Conservation (phyloP, 2,888 invertebrate genomes). For the Drosophila ustulata region DNA sequence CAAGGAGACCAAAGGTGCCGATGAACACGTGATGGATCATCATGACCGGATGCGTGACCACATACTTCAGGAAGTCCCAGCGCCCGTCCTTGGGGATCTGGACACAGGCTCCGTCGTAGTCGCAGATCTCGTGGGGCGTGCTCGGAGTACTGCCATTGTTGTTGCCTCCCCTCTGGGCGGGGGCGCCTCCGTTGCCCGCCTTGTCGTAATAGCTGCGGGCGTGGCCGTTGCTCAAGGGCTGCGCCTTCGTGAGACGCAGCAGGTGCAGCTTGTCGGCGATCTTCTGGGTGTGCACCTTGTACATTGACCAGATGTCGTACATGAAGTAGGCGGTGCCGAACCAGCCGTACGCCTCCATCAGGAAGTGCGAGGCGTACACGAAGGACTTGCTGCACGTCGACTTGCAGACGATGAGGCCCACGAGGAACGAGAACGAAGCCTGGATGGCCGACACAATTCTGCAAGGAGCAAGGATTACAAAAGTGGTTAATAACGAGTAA, state of each 20-base stretch:
- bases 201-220: conserved; percentile 64
- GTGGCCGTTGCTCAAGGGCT: conserved; percentile 38
- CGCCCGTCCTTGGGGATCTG: conserved; percentile 82
- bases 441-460: conserved; percentile 91
- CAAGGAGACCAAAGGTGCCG: conserved; percentile 90
- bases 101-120: conserved; percentile 81
- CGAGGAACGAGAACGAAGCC: conserved; percentile 88
- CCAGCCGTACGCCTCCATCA: conserved; percentile 92
- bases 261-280: conserved; percentile 84
- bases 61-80: conserved; percentile 86
- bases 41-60: conserved; percentile 89
- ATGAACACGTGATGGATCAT: conserved; percentile 91
- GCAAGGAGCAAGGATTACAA: conserved; percentile 52
- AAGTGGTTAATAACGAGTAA: too few relatives aligned
- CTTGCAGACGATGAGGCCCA: conserved; percentile 88
- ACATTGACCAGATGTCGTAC: conserved; percentile 93
- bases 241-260: conserved; percentile 73
- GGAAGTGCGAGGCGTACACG: conserved; percentile 89
- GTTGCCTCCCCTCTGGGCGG: conserved; percentile 36
- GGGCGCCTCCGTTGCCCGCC: conserved; percentile 47
- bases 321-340: conserved; percentile 92
- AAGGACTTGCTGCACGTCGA: conserved; percentile 90
- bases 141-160: conserved; percentile 69
- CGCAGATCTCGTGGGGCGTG: conserved; percentile 81
- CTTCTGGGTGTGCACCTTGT: conserved; percentile 87